These are phyloP conservation scores for Eulemur mongoz DNA, from an alignment of 2,797 vertebrate species.

Conservation along the genomic window DNA sequence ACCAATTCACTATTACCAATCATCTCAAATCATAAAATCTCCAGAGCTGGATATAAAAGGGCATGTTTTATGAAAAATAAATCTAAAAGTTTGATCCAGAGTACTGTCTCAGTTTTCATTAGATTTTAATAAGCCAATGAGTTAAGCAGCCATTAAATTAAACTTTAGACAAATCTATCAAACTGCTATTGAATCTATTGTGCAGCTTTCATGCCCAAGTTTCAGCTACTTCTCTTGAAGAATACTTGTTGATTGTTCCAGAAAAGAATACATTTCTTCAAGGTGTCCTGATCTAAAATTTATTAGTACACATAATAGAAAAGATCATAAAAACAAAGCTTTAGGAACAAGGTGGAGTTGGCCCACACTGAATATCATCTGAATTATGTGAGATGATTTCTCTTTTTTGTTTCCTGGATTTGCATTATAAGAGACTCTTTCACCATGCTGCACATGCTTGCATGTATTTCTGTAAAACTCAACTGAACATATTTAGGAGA, in stretches of 20 bases:
- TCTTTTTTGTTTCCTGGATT: not conserved
- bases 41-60: not conserved
- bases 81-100: not conserved
- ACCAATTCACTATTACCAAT: not conserved
- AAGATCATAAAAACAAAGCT: not conserved
- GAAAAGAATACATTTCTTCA: not conserved
- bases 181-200: not conserved
- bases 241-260: slow-evolving; percentile 26
- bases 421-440: not conserved
- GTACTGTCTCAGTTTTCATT: not conserved
- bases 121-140: not conserved
- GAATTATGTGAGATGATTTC: not conserved
- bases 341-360: not conserved
- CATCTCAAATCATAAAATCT: slow-evolving; percentile 12
- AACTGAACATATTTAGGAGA: slow-evolving; percentile 1
- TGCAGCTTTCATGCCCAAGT: not conserved
- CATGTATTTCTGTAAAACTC: not conserved
- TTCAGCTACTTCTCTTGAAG: not conserved
- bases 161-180: slow-evolving; percentile 2
- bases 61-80: slow-evolving; percentile 40
- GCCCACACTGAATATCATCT: not conserved
- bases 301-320: not conserved
- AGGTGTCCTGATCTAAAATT: not conserved
- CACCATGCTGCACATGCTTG: not conserved
- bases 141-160: slow-evolving; percentile 26